These are phyloP conservation scores for Lagopus leucura DNA, from an alignment of 2,113 vertebrate species.

Conservation along the genomic window DNA sequence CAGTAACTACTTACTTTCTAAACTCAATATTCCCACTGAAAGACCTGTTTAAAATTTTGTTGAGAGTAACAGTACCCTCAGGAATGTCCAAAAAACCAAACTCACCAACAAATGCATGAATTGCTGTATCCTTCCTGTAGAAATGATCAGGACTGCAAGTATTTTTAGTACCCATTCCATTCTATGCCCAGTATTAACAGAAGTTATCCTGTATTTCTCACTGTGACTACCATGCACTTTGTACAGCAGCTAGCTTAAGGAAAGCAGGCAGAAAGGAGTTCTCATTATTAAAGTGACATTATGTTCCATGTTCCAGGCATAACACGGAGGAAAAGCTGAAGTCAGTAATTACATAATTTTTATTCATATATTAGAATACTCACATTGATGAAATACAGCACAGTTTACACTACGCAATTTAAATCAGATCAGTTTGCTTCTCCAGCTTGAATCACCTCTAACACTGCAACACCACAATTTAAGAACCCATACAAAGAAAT, in stretches of 20 bases:
- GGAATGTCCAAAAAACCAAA: conserved; percentile 10
- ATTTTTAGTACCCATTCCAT: neutral
- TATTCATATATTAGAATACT: neutral
- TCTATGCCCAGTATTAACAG: neutral
- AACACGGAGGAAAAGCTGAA: neutral
- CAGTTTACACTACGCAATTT: neutral
- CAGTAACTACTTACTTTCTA: conserved; percentile 78
- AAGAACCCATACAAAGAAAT: neutral
- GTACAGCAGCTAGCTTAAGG: neutral
- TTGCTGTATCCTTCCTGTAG: neutral
- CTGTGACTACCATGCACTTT: neutral
- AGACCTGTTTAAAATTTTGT: conserved; percentile 75
- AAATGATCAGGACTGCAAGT: neutral
- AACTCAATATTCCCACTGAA: conserved; percentile 76
- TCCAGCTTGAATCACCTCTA: neutral
- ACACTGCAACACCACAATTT: neutral
- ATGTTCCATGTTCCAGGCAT: neutral
- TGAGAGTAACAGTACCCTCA: conserved; percentile 46
- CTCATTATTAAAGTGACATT: neutral
- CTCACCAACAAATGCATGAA: conserved; percentile 18
- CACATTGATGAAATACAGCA: neutral
- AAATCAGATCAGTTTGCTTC: neutral
- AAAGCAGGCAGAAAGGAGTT: neutral
- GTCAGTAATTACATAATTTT: neutral
- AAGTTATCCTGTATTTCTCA: neutral